Base-by-base conservation (phyloP, 2,797 vertebrate species). In the Emydoidea blandingii region DNA sequence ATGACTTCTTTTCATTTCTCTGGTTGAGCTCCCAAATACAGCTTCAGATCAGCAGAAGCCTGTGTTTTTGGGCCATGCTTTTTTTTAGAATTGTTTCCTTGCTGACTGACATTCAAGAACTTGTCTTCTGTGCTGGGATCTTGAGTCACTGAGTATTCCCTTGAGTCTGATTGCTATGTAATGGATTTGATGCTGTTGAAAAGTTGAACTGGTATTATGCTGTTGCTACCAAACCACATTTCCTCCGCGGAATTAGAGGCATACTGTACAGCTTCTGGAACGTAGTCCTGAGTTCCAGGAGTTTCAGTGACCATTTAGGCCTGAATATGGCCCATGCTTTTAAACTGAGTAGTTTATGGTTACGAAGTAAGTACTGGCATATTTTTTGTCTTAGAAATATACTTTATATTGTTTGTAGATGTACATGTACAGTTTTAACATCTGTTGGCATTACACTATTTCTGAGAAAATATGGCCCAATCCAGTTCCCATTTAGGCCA, bases 301-400 rank as follows among this genome's bases (percentile, higher is more conserved):
- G 0, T 29, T 79, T 79, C 23, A 5, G 10, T 3, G 1, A 0
- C 57, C 50, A 1, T 16, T 8, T 12, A n/a, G 65, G 14, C 11
- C 1, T 65, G 31, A 76, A 37, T 8, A 10, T 56, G 6, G 81
- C 12, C 7, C 21, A 12, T 6, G 11, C 14, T 59, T 19, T 21
- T 76, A 12, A 1, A 56, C 47, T 23, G 80, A 74, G 1, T 53
- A 27, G 56, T 29, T 8, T 1, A 3, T 27, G 2, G 19, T 83
- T 12, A 23, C 25, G 15, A 0, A 12, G 12, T 74, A 27, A 44
- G 37, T 15, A 44, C 12, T 44, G 37, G 25, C 41, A 74, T 44
- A 44, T 74, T 44, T 74, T 37, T 81, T 34, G 3, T 2, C 2
- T 44, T 12, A 68, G 5, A 79, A 68, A 23, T n/a, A 0, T 0